Base-by-base conservation (phyloP, 2,888 invertebrate species). In the Phyto melanocephala region DNA sequence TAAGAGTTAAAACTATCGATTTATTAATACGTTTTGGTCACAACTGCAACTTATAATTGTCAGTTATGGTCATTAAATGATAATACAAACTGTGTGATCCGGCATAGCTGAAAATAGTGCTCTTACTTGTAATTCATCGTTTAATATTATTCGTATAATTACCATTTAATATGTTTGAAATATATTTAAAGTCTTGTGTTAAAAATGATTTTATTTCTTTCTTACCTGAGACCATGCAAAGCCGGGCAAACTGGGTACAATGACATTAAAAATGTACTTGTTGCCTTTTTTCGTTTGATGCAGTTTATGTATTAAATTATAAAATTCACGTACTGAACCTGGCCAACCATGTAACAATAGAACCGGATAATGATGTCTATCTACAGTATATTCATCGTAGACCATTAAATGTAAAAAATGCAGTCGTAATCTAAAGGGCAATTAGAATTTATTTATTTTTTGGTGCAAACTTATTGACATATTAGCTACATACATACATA, bases 291-390 rank as follows among this genome's bases (percentile, higher is more conserved):
- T 56, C 0, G 89, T 83, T 52, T 92, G 85, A 0, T 93, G 93
- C n/a, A 96, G 91, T 56, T 93, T 88, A 0, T 96, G 95, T 67
- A 96, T 94, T 0, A 96, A 90, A 72, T 94, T 94, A 87, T 95
- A 95, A 90, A 97, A 97, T 91, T 98, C 97, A n/a, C 94, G 92
- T 1, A 97, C 93, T 0, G 96, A 96, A 0, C 97, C 96, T 0
- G 97, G 97, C 98, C 98, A 98, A 45, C 98, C 98, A 88, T 98
- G 97, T 15, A 96, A 90, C 60, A 98, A 86, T 2, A 91, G 33
- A 1, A 91, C 87, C 15, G 91, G 91, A 79, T 91, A 91, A 77
- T 89, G 89, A 65, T 87, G 85, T 88, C 87, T 92, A 20, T 87
- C 89, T 37, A 86, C 86, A 45, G 91, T 90, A 15, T 90, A 87